A percentile compares a stretch with the other conserved stretches of the same genome.
These are phyloP conservation scores for Caenorhabditis macrosperma DNA, from an alignment of 2,888 invertebrate genomes.

Conservation along the genomic window DNA sequence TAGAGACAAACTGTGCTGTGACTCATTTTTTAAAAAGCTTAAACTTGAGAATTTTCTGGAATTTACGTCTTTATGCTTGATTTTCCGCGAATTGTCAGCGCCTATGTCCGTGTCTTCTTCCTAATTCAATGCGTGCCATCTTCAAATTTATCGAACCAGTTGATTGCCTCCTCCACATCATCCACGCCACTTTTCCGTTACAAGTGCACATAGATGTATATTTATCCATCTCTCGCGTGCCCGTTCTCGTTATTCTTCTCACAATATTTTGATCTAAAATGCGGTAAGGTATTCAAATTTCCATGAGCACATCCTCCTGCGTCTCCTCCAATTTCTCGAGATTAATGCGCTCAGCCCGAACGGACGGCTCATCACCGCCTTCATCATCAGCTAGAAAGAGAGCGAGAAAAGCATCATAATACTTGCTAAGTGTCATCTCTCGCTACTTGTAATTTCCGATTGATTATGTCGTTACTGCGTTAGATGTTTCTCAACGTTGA, in stretches of 20 bases:
- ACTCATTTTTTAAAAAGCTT: no score
- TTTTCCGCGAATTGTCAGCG: no score
- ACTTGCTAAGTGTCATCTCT: not conserved
- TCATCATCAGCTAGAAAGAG: not conserved
- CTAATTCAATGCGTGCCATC: not conserved
- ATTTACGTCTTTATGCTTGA: no score
- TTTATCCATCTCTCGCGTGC: not conserved
- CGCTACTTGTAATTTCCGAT: not conserved
- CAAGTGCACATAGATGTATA: not conserved
- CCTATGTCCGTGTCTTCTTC: no score
- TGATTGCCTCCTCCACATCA: not conserved
- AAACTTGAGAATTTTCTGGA: no score
- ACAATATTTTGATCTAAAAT: not conserved
- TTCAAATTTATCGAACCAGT: not conserved
- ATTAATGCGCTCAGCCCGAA: slow-evolving; percentile 5
- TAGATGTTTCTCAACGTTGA: not conserved
- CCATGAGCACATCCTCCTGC: not conserved
- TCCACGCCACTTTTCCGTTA: slow-evolving; percentile 1
- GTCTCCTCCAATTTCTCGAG: not conserved
- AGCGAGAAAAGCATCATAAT: not conserved
- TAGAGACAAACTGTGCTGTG: no score
- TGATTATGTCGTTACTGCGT: not conserved
- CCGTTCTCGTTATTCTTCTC: not conserved
- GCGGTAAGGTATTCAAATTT: not conserved
- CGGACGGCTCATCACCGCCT: not conserved